Evolutionary conservation across 2,797 vertebrate species (phyloP), one percentile per base, ranked within the genome.

Genomic region (Meda fulgida): DNA sequence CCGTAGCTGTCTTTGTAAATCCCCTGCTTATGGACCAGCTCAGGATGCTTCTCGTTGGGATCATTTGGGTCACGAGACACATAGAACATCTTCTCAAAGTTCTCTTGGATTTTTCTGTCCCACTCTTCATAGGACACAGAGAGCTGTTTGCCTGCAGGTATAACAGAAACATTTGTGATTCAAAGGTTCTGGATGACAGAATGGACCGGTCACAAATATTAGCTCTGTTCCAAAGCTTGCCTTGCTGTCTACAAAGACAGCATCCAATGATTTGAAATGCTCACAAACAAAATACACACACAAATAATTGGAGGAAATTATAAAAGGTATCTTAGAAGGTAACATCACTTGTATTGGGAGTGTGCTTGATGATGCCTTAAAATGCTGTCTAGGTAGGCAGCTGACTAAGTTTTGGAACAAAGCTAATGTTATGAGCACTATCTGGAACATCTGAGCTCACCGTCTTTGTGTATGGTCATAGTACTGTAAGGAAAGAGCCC

Each of bases 1-100:
- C 97, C 97, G 0, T 91, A 95, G 87, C 97, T 98, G 89, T 99
- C 98, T 88, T 99, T 99, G 58, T 99, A 99, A 89, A 99, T 97
- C 72, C 95, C 96, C 19, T 92, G 95, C 78, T 99, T 99, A 90
- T 99, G 98, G 60, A 99, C 97, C 40, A 99, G 93, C 26, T 96
- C 91, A 0, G 96, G 96, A 63, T 94, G 95, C 84, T 94, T 94
- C 89, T 97, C 97, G n/a, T 93, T 92, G 26, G 92, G 91, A 88
- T 97, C 95, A 21, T 92, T 89, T 19, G 93, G 93, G 87, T 97
- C 92, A 81, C 94, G 94, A 11, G 96, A 96, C 86, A 98, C 95
- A 85, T 96, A 93, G 90, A 97, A 97, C 18, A 94, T 88, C 88
- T 92, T 96, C 90, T 97, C 97, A 90, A 97, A 97, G 89, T 95